These are phyloP conservation scores for Garrulus glandarius DNA, from an alignment of 2,797 vertebrate species.

Conservation along the genomic window DNA sequence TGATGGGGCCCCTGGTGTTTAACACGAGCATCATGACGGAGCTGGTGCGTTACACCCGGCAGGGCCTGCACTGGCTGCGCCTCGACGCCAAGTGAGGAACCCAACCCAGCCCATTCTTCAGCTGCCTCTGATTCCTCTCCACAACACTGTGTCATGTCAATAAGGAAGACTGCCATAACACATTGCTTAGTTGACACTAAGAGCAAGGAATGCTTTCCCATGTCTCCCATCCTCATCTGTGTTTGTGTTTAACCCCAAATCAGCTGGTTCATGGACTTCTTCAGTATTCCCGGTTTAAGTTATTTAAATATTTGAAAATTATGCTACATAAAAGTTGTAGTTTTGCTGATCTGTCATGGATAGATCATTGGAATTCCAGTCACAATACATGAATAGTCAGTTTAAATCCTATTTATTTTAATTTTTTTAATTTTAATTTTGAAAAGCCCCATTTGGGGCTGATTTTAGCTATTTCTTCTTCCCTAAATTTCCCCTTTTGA, in stretches of 20 bases:
- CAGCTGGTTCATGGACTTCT: constrained; percentile 62
- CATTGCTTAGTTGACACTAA: constrained; percentile 75
- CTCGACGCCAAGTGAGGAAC: constrained; percentile 87
- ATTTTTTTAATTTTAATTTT: constrained; percentile 65
- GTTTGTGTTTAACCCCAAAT: constrained; percentile 58
- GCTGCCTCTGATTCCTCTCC: constrained; percentile 88
- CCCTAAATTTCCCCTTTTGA: constrained; percentile 71
- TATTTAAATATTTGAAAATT: constrained; percentile 78
- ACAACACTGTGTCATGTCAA: constrained; percentile 93
- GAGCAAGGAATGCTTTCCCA: constrained; percentile 74
- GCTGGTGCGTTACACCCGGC: constrained; percentile 94
- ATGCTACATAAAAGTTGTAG: constrained; percentile 62
- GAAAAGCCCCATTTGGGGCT: constrained; percentile 56
- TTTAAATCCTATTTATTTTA: constrained; percentile 82
- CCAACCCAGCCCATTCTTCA: constrained; percentile 62
- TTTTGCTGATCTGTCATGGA: constrained; percentile 65
- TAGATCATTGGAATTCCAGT: constrained; percentile 71
- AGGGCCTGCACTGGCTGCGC: constrained; percentile 97
- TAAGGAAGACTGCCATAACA: constrained; percentile 84
- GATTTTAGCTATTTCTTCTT: constrained; percentile 71
- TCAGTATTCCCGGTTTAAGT: constrained; percentile 67
- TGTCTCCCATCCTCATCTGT: constrained; percentile 69
- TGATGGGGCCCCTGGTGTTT: constrained; percentile 94
- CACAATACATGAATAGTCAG: constrained; percentile 68
- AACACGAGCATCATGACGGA: constrained; percentile 99